Evolutionary conservation across 2,888 invertebrate species (phyloP), one percentile per base, ranked within the genome.

Genomic region (Diarsia rubi): DNA sequence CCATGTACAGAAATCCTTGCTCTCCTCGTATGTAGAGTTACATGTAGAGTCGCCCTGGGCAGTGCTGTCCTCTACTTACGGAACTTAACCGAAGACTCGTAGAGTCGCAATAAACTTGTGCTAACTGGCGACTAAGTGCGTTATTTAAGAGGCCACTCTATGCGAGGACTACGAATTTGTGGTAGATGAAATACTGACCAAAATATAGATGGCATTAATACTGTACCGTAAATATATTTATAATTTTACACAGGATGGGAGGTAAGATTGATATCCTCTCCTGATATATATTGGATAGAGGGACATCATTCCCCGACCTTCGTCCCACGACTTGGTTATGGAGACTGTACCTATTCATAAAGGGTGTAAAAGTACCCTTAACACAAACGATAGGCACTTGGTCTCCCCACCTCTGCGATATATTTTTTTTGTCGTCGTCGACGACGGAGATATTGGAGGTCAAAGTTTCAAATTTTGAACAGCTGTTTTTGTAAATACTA

Each of bases 81-180:
- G 83, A 87, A 90, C 88, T 90, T 89, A 83, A 82, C 81, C 66
- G 52, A 79, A 69, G 63, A 62, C 75, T 73, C 27, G 89, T 86
- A 88, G 88, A 87, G 85, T 89, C 89, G 89, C 88, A 89, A 90
- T 91, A 92, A 93, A 94, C 90, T 93, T 92, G 82, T 79, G 72
- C 84, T 89, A 90, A 91, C 91, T 88, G 86, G 75, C 87, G 78
- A 81, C 76, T 89, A 88, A 92, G 89, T 90, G 89, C 86, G 89
- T 91, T 92, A 90, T 89, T 91, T 90, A 89, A 89, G 88, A 87
- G 84, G 82, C 31, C 79, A 82, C 75, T 79, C 78, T 66, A 54
- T 49, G 68, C 49, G 60, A 59, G 63, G 60, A 63, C 45, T 63
- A 42, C n/a, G 54, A 37, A 49, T n/a, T 78, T 8, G 27, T 31